phyloP scores from a whole-genome alignment of 2,888 invertebrate genomes.

The Conus canariensis region DNA sequence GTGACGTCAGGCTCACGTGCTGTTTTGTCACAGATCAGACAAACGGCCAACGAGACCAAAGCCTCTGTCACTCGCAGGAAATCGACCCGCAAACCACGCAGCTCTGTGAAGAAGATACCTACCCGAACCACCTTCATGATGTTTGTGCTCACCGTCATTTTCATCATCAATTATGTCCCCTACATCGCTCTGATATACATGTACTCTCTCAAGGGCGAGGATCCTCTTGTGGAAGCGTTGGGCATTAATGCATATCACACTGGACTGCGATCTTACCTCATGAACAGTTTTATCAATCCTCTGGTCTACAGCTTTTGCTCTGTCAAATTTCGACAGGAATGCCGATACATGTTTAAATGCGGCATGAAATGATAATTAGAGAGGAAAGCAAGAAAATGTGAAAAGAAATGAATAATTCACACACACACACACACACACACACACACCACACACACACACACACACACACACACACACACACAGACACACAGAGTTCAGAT shows the following conservation, averaged over 20 bases:
- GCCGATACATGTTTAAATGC: slow-evolving; percentile 26
- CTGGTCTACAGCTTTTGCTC: slow-evolving; percentile 65
- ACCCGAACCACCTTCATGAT: slow-evolving; percentile 46
- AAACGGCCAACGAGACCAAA: not conserved
- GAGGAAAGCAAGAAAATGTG: too few species aligned
- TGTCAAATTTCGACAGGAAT: slow-evolving; percentile 57
- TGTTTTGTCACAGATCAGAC: not conserved
- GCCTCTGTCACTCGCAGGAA: not conserved
- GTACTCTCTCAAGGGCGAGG: not conserved
- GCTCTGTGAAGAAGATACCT: slow-evolving; percentile 2
- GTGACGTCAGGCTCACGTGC: slow-evolving; percentile 32
- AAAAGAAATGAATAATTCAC: too few species aligned
- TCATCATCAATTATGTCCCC: slow-evolving; percentile 53
- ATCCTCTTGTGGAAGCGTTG: not conserved
- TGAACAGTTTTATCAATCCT: slow-evolving; percentile 64
- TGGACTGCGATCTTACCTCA: slow-evolving; percentile 62
- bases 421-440: too few species aligned
- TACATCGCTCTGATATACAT: slow-evolving; percentile 40
- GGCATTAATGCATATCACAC: slow-evolving; percentile 53
- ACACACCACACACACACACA: too few species aligned
- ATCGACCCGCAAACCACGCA: too few species aligned
- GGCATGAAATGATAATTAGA: too few species aligned
- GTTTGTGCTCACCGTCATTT: slow-evolving; percentile 52
- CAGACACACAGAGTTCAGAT: too few species aligned
- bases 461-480: too few species aligned